phyloP scores from a whole-genome alignment of 30 jellyfish, hydroid and myxozoan genomes.

The Clytia hemisphaerica region DNA sequence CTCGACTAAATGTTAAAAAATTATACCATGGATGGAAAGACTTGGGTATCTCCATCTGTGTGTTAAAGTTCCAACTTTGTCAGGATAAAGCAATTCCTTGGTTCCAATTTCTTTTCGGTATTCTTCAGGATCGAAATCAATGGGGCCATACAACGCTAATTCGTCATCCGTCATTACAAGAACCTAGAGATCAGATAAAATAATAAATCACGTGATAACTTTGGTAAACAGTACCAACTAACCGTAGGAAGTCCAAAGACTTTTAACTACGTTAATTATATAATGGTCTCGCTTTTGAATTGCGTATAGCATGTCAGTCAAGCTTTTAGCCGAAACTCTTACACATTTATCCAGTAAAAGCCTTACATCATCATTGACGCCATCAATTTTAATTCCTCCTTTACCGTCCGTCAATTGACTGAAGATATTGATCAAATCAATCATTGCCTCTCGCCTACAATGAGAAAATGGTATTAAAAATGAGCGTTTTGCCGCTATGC shows the following conservation, averaged over 20 bases:
- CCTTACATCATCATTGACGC: conserved; percentile 56
- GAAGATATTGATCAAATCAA: conserved; percentile 62
- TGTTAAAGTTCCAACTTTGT: conserved; percentile 55
- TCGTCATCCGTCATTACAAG: conserved; percentile 74
- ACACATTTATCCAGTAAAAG: too few species aligned
- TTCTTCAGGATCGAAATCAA: conserved; percentile 70
- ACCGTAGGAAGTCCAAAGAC: too few species aligned
- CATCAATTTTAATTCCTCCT: conserved; percentile 76
- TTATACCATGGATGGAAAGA: conserved; percentile 80
- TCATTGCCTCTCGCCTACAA: conserved; percentile 91
- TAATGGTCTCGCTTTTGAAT: too few species aligned
- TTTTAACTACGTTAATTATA: too few species aligned
- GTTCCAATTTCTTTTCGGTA: conserved; percentile 70
- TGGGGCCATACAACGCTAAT: conserved; percentile 41
- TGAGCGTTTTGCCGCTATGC: too few species aligned
- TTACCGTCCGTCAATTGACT: conserved; percentile 63
- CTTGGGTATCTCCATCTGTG: conserved; percentile 95
- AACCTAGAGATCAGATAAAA: too few species aligned
- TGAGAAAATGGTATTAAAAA: too few species aligned
- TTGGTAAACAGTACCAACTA: too few species aligned
- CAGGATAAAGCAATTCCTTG: conserved; percentile 53
- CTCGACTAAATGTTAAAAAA: too few species aligned
- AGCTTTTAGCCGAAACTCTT: too few species aligned
- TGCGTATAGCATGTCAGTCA: too few species aligned
- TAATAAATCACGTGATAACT: too few species aligned